Conservation (phyloP, 2,797 vertebrate species). For the Smutsia gigantea region DNA sequence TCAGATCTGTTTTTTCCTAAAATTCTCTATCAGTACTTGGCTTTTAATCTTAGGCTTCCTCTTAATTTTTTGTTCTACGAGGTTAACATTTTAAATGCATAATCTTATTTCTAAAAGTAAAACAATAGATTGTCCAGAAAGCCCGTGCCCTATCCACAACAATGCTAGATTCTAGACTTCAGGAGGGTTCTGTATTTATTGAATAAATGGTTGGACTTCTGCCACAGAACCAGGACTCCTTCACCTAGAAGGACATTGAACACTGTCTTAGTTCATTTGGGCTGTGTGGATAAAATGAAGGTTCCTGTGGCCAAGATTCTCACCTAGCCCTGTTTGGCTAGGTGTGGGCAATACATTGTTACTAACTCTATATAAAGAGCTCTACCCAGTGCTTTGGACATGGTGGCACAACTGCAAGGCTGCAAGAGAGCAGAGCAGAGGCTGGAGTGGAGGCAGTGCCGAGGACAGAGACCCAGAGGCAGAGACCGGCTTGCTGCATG, state of each 20-base stretch:
- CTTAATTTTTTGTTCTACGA: constrained; percentile 9
- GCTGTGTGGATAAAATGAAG: too few species aligned
- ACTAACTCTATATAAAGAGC: too few species aligned
- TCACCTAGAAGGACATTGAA: background rate
- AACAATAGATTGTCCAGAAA: background rate
- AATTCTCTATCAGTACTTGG: background rate
- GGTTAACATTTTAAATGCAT: background rate
- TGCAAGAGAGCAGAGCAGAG: too few species aligned
- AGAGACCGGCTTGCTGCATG: too few species aligned
- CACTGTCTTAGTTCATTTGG: background rate
- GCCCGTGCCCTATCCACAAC: background rate
- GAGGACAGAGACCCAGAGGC: too few species aligned
- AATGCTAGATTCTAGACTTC: background rate
- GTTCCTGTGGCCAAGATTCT: too few species aligned
- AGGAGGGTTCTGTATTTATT: background rate
- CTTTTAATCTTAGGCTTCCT: background rate
- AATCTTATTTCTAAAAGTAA: background rate
- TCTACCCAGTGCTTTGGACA: too few species aligned
- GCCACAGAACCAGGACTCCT: background rate
- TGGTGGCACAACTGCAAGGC: too few species aligned
- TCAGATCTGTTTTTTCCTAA: background rate
- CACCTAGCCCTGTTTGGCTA: too few species aligned
- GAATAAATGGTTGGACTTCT: background rate
- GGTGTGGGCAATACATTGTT: too few species aligned
- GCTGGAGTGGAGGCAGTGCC: too few species aligned